Evolutionary conservation across 2,113 vertebrate species (phyloP).

Genomic region (Amphiprion percula): DNA sequence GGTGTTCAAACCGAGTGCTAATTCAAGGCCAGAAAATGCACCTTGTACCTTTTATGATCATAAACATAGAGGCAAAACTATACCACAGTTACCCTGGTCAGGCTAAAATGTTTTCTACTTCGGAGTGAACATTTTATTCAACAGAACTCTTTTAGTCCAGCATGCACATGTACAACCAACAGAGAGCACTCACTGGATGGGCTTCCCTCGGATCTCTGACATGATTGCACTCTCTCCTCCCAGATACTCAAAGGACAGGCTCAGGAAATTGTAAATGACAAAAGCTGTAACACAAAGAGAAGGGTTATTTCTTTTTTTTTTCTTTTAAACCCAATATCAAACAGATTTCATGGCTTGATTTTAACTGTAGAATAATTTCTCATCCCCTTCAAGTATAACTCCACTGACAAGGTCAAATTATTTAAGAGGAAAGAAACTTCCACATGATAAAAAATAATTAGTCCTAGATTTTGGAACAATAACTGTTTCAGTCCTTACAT

Average conservation of each 20-base stretch:
- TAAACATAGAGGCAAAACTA: constrained; percentile 11
- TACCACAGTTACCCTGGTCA: neutral
- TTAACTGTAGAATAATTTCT: constrained; percentile 14
- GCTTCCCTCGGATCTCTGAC: constrained; percentile 95
- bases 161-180: neutral
- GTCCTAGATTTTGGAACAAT: constrained; percentile 73
- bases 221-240: constrained; percentile 98
- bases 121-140: neutral
- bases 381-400: constrained; percentile 46
- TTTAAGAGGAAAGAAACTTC: constrained; percentile 29
- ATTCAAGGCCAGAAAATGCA: constrained; percentile 13
- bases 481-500: constrained; percentile 68
- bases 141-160: neutral
- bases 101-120: neutral
- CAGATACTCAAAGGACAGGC: constrained; percentile 96
- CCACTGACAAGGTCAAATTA: constrained; percentile 53
- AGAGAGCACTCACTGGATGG: constrained; percentile 87
- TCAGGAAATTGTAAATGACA: constrained; percentile 98
- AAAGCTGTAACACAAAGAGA: constrained; percentile 87
- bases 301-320: constrained; percentile 1
- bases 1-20: constrained; percentile 14
- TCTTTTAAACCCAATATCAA: neutral
- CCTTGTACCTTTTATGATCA: constrained; percentile 14
- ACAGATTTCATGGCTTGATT: neutral
- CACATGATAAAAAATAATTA: constrained; percentile 70